A percentile compares a stretch with the other conserved stretches of the same genome.
These are phyloP conservation scores for Aphis gossypii DNA, from an alignment of 1,140 invertebrate genomes.

Conservation along the genomic window DNA sequence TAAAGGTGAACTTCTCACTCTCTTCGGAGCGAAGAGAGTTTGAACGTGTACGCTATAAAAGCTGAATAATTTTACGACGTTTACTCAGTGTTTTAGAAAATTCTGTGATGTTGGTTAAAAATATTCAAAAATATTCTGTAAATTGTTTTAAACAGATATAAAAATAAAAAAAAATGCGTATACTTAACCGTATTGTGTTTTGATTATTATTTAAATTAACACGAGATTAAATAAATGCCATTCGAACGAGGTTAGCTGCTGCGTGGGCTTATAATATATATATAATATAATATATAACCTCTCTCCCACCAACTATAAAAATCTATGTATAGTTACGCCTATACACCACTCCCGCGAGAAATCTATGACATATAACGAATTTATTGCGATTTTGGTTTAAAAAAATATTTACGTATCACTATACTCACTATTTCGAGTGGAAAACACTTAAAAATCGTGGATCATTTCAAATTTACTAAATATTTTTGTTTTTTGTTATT, in stretches of 20 bases:
- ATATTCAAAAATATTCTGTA: too few relatives aligned
- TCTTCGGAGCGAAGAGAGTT: background rate
- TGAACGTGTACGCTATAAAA: background rate
- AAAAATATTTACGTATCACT: background rate
- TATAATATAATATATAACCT: background rate
- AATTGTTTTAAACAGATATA: background rate
- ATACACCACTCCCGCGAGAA: background rate
- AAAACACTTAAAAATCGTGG: background rate
- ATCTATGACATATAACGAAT: background rate
- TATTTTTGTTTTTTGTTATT: too few relatives aligned
- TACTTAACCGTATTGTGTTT: background rate
- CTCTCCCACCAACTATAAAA: background rate
- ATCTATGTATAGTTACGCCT: background rate
- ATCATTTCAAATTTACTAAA: background rate
- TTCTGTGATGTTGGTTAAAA: background rate
- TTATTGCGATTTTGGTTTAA: background rate
- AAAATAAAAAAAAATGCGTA: background rate
- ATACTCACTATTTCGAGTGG: background rate
- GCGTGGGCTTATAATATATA: background rate
- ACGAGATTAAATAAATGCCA: background rate
- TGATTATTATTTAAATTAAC: background rate
- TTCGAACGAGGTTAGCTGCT: background rate
- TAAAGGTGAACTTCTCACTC: background rate
- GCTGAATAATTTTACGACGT: too few relatives aligned
- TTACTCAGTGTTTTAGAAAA: background rate